Conservation (phyloP, 1,140 invertebrate species). For the Lithobius niger region DNA sequence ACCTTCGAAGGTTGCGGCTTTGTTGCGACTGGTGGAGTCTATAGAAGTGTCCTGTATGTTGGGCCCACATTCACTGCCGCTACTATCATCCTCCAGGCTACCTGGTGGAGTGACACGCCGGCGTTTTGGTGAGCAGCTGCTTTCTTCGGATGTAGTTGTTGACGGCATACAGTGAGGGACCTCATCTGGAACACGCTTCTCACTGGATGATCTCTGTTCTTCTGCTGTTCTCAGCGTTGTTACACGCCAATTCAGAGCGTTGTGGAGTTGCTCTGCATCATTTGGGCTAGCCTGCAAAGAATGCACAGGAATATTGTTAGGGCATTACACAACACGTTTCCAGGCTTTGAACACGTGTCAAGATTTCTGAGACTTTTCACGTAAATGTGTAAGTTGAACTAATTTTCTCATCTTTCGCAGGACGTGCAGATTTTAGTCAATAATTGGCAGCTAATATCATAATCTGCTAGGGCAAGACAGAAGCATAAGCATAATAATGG, state of each 20-base stretch:
- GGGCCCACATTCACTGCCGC: neutral
- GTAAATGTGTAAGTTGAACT: neutral
- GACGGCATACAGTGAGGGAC: neutral
- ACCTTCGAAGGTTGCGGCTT: neutral
- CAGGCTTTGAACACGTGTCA: no score
- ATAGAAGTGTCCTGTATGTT: neutral
- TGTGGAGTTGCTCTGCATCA: conserved; percentile 58
- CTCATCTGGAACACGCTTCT: neutral
- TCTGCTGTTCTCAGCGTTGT: conserved; percentile 22
- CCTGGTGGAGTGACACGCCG: neutral
- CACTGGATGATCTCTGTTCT: neutral
- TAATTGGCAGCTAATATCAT: no score
- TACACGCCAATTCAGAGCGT: conserved; percentile 50
- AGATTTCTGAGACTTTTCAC: neutral
- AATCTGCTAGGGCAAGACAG: no score
- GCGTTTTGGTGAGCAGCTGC: neutral
- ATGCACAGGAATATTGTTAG: no score
- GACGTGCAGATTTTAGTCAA: neutral
- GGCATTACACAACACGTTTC: no score
- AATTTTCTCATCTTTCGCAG: neutral
- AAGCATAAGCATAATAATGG: no score
- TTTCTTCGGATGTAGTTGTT: neutral
- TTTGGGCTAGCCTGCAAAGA: conserved; percentile 61
- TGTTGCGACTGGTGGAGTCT: neutral
- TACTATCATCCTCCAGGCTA: neutral